phyloP scores from a whole-genome alignment of 2,797 vertebrate genomes.

The Choloepus didactylus region DNA sequence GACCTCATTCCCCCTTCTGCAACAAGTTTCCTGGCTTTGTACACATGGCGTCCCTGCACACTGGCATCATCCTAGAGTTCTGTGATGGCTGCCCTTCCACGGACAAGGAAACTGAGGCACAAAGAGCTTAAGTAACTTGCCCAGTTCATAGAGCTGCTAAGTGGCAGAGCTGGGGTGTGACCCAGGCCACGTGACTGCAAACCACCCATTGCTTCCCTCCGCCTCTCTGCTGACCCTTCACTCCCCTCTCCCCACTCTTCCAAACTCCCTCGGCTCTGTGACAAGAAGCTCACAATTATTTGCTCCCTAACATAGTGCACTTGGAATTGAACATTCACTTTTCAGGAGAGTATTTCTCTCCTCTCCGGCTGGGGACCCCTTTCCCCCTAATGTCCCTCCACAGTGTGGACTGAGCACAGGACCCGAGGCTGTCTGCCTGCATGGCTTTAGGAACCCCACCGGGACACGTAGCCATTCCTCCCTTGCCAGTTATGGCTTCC shows the following conservation, averaged over 20 bases:
- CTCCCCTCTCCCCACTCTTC: not conserved
- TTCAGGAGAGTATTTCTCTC: not conserved
- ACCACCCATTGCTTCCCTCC: not conserved
- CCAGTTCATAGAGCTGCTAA: not conserved
- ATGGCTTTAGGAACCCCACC: not conserved
- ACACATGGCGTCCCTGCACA: fast-evolving
- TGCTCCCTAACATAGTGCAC: not conserved
- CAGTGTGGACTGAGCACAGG: not conserved
- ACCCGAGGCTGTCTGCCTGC: fast-evolving
- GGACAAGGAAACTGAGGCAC: not conserved
- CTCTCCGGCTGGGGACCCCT: fast-evolving
- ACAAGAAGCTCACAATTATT: not conserved
- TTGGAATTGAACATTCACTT: not conserved
- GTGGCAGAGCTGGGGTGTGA: not conserved
- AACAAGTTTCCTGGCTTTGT: too few species aligned
- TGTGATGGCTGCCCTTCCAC: not conserved
- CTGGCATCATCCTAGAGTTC: not conserved
- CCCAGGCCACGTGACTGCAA: too few species aligned
- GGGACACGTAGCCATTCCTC: not conserved
- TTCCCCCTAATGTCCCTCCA: not conserved
- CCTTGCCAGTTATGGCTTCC: not conserved
- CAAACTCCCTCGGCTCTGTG: not conserved
- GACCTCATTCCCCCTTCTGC: not conserved
- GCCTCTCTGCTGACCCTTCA: not conserved
- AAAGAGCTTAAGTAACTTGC: not conserved